Evolutionary conservation across 2,888 invertebrate genomes (phyloP), one percentile per base, ranked within the genome.

Genomic region (Pogonocherus hispidulus): DNA sequence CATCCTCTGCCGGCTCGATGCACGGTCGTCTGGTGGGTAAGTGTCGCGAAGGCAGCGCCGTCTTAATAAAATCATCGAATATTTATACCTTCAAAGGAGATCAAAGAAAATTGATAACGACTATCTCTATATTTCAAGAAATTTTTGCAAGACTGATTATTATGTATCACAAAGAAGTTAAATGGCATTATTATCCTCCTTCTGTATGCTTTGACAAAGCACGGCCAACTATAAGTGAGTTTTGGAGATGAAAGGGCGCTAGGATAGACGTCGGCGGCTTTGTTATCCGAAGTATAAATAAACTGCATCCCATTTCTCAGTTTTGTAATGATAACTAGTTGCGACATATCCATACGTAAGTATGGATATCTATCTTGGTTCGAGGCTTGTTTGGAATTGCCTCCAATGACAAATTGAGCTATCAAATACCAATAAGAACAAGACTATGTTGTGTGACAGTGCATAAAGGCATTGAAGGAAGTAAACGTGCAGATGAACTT

Each of bases 21-120:
- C n/a, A n/a, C n/a, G n/a, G n/a, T n/a, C n/a, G n/a, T n/a, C n/a
- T 60, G 65, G 62, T 27, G 62, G 64, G 56, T 66, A 44, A 62
- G 22, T 67, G 63, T 57, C 37, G 5, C 49, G 1, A 5, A 11
- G n/a, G 20, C 22, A 22, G 49, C 2, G 49, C n/a, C 46, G 46
- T 9, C 18, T 5, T 11, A 49, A 8, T 22, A 20, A 9, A 49
- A 49, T 27, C 27, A 46, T 46, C 18, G 44, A 22, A 56, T 56
- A 56, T 46, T 44, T 57, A 57, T 27, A 41, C n/a, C 23, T 14
- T 5, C 44, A 23, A 27, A 23, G 23, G 23, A 23, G 57, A 57
- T 46, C 57, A 57, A 57, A 57, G 46, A 23, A 57, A 57, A 46
- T 46, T 18, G 27, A 14, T 22, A 46, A 46, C 27, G 57, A 46